These are phyloP conservation scores for Dromiciops gliroides DNA, from an alignment of 2,113 vertebrate species.

Conservation along the genomic window DNA sequence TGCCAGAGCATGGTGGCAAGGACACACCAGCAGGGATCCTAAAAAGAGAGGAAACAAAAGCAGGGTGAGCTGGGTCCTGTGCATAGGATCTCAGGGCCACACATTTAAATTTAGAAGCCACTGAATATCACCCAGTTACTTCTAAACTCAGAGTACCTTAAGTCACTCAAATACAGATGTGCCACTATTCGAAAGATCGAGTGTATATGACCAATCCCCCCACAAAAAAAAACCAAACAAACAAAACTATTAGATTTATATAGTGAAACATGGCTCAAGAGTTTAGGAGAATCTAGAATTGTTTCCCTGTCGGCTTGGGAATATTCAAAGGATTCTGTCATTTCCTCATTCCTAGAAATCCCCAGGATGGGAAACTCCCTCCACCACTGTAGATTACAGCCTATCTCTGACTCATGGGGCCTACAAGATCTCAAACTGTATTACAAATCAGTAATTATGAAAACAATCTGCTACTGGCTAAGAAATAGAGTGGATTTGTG, in stretches of 20 bases:
- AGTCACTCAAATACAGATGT: background rate
- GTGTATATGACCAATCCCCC: background rate
- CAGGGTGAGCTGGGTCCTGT: background rate
- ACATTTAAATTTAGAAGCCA: background rate
- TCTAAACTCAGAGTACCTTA: background rate
- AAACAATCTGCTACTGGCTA: background rate
- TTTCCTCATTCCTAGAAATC: background rate
- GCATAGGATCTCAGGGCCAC: background rate
- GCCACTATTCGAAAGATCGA: background rate
- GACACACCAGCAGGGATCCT: conserved; percentile 48
- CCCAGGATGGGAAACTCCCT: background rate
- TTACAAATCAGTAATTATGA: background rate
- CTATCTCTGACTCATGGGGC: background rate
- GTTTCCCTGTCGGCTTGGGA: background rate
- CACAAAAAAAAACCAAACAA: too few species aligned
- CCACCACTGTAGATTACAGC: background rate
- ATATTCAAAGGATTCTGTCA: background rate
- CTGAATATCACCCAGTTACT: background rate
- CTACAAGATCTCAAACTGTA: background rate
- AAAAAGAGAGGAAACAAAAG: conserved; percentile 58
- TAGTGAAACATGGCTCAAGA: background rate
- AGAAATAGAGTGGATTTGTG: background rate
- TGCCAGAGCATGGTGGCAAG: background rate
- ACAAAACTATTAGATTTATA: background rate
- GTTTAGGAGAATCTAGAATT: background rate